A percentile compares a stretch with the other conserved stretches of the same genome.
Evolutionary conservation across 2,888 invertebrate genomes (phyloP).

Genomic region (Heliconius ismenius): DNA sequence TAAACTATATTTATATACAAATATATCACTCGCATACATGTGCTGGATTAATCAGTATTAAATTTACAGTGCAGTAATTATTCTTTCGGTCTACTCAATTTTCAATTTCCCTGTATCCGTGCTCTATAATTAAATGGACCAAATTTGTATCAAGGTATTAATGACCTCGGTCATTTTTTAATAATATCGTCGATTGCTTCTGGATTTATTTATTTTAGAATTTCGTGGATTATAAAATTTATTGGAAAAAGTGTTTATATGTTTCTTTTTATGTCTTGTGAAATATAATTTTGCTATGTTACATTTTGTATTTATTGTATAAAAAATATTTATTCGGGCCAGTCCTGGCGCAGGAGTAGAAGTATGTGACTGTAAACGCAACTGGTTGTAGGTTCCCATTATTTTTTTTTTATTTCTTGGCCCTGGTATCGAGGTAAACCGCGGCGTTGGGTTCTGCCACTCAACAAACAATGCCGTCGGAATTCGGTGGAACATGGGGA

Average conservation of each 20-base stretch:
- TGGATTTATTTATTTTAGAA: slow-evolving; percentile 41
- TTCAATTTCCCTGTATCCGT: slow-evolving; percentile 43
- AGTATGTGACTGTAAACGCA: too few species aligned
- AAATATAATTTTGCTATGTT: too few species aligned
- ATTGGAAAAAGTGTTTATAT: too few species aligned
- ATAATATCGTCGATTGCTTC: slow-evolving; percentile 39
- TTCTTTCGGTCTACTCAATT: slow-evolving; percentile 44
- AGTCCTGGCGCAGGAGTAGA: not conserved
- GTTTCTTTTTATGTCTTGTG: too few species aligned
- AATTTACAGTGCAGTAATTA: slow-evolving; percentile 44
- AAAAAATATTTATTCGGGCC: not conserved
- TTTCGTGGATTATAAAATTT: too few species aligned
- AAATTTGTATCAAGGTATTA: slow-evolving; percentile 45
- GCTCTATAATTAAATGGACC: slow-evolving; percentile 45
- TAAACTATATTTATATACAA: slow-evolving; percentile 9
- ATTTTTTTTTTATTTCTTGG: too few species aligned
- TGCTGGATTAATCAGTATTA: slow-evolving; percentile 39
- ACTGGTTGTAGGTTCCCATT: too few species aligned
- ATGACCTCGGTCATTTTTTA: slow-evolving; percentile 41
- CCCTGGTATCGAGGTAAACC: too few species aligned
- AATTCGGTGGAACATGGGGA: too few species aligned
- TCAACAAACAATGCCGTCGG: too few species aligned
- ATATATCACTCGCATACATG: slow-evolving; percentile 28
- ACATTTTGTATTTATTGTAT: not conserved
- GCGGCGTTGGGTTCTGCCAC: too few species aligned